Conservation (phyloP, 2,113 vertebrate genomes). For the Hoplias malabaricus region DNA sequence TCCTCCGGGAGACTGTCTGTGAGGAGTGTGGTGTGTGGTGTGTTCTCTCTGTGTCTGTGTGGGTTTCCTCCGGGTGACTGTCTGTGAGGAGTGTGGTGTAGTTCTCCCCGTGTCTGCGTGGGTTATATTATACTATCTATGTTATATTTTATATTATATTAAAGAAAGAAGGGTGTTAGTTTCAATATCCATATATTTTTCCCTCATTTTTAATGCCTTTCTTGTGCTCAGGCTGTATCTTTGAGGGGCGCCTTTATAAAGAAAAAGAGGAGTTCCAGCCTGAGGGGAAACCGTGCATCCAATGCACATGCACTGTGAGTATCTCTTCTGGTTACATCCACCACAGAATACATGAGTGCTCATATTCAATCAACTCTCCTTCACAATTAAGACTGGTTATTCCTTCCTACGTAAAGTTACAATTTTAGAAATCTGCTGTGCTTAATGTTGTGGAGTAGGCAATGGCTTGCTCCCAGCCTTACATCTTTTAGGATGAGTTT, state of each 20-base stretch:
- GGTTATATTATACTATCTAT: too few species aligned
- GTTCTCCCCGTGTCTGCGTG: too few species aligned
- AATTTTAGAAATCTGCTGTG: too few species aligned
- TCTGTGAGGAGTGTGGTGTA: too few species aligned
- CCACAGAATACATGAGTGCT: neutral
- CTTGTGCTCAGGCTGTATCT: conserved; percentile 83
- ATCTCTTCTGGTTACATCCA: conserved; percentile 30
- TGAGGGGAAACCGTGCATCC: conserved; percentile 87
- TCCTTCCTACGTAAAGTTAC: neutral
- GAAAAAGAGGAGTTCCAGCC: conserved; percentile 93
- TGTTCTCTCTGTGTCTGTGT: too few species aligned
- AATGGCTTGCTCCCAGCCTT: neutral
- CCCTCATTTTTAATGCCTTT: conserved; percentile 32
- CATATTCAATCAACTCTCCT: too few species aligned
- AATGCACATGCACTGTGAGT: conserved; percentile 92
- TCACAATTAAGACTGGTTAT: too few species aligned
- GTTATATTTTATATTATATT: too few species aligned
- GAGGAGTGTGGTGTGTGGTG: too few species aligned
- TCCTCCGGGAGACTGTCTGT: too few species aligned
- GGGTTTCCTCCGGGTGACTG: too few species aligned
- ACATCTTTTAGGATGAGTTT: neutral
- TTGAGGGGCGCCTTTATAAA: conserved; percentile 87
- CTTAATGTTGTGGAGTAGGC: neutral
- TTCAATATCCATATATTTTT: neutral
- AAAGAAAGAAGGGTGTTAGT: neutral